phyloP scores from a whole-genome alignment of 2,888 invertebrate species.

The Monoplex corrugatus region DNA sequence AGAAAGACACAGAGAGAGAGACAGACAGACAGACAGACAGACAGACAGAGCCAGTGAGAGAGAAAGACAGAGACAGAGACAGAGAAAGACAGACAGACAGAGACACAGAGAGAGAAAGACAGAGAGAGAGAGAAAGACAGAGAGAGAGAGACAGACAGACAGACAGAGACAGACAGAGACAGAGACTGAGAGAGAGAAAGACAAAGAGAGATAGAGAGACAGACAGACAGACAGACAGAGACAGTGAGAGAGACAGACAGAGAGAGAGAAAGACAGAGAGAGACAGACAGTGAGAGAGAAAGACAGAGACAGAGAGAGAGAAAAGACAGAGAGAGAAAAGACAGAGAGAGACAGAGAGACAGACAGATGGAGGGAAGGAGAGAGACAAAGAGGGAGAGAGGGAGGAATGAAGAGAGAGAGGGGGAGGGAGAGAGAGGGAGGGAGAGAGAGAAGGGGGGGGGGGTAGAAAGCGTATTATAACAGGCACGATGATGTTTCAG shows the following conservation, averaged over 20 bases:
- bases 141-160: slow-evolving; percentile 32
- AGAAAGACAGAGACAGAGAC: too few relatives aligned
- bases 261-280: background rate
- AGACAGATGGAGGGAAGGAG: background rate
- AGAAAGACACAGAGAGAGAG: background rate
- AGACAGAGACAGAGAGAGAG: background rate
- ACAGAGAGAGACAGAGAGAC: background rate
- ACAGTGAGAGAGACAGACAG: slow-evolving; percentile 4
- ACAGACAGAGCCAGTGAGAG: background rate
- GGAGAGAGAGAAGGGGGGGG: background rate
- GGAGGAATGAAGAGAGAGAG: background rate
- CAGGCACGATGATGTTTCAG: too few relatives aligned
- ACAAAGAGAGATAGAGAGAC: too few relatives aligned
- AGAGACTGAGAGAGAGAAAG: too few relatives aligned
- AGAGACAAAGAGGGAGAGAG: background rate
- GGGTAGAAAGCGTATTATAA: too few relatives aligned
- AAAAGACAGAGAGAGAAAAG: background rate
- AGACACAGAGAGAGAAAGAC: slow-evolving; percentile 24
- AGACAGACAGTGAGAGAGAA: slow-evolving; percentile 20
- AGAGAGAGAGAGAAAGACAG: slow-evolving; percentile 32
- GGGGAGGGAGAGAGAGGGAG: background rate
- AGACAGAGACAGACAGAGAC: slow-evolving; percentile 29
- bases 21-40: background rate
- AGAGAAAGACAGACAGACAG: slow-evolving; percentile 21
- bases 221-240: background rate